Evolutionary conservation across 2,113 vertebrate genomes (phyloP), one percentile per base, ranked within the genome.

Genomic region (Camelus bactrianus): DNA sequence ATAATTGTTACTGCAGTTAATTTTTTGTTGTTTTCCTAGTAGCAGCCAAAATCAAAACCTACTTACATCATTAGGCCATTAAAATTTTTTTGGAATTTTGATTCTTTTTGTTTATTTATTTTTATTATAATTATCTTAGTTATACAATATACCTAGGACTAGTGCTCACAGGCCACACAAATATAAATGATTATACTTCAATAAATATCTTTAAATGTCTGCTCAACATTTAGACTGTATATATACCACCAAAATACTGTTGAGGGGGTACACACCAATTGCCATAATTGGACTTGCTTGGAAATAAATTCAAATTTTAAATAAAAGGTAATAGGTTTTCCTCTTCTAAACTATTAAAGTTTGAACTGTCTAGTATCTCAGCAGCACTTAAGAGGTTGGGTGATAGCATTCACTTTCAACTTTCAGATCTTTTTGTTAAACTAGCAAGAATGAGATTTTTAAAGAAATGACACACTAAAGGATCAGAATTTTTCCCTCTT

Each of bases 381-480:
- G 69, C 30, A 91, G 42, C 48, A 89, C 22, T 77, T 72, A 72
- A 30, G 20, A 38, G 30, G 52, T 56, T 86, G 8, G 3, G 26
- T 91, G 14, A 84, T 69, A 93, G 54, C 15, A 89, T 83, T 83
- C 91, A 75, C 20, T 79, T 93, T 95, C 46, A 91, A 72, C 54
- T 73, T 80, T 94, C 83, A 84, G 90, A 81, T 81, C 26, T 91
- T 97, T 91, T 28, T 28, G 79, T 73, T 86, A 95, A 93, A 83
- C 38, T 87, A 58, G n/a, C 20, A 90, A 77, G 20, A 94, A 69
- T 80, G n/a, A 94, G 42, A 85, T 83, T 94, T 83, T 96, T 75
- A 70, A 94, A 94, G 28, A 83, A 90, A 94, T 19, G 35, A 70
- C 87, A 94, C 3, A 80, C 4, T 56, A 56, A 94, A 94, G 12